These are phyloP conservation scores for Aleadryas rufinucha DNA, from an alignment of 2,113 vertebrate genomes.

Conservation along the genomic window DNA sequence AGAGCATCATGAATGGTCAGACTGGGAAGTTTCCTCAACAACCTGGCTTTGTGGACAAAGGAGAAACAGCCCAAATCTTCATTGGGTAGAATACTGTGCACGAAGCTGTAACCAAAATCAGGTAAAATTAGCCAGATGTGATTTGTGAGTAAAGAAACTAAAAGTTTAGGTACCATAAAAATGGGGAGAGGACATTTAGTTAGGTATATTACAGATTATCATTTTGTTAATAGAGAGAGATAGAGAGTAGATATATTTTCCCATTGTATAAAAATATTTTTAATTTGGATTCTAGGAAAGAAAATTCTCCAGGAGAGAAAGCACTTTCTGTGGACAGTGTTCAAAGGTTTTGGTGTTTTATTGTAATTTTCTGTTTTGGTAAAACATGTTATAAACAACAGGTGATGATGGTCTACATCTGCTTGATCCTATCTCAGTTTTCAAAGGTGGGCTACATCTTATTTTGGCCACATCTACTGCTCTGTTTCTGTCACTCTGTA, in stretches of 20 bases:
- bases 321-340: not conserved
- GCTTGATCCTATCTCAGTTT: not conserved
- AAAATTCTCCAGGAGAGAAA: not conserved
- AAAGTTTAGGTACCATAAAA: not conserved
- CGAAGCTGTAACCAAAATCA: not conserved
- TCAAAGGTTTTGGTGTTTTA: not conserved
- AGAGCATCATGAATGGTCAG: not conserved
- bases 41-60: not conserved
- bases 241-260: not conserved
- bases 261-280: not conserved
- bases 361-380: not conserved
- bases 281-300: not conserved
- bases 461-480: not conserved
- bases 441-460: accelerated
- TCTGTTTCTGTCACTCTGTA: not conserved
- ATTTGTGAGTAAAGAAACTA: not conserved
- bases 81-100: not conserved
- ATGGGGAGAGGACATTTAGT: not conserved
- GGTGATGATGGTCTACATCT: not conserved
- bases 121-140: not conserved
- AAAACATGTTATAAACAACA: not conserved
- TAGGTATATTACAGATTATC: not conserved
- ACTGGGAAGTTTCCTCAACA: not conserved
- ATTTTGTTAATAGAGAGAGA: not conserved
- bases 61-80: not conserved